phyloP scores from a whole-genome alignment of 1,140 invertebrate species.

The Cherax quadricarinatus region DNA sequence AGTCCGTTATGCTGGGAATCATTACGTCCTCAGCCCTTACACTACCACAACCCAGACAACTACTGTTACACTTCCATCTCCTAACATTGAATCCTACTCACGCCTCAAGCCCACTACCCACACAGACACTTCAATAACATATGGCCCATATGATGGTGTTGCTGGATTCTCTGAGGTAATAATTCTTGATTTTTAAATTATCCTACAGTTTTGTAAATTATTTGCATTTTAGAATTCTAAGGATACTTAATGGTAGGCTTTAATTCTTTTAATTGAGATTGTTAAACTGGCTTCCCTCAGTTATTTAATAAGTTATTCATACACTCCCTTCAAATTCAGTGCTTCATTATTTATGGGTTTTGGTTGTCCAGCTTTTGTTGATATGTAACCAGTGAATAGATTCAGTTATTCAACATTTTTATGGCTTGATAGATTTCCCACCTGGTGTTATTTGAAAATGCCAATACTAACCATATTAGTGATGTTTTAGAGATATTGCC shows the following conservation, averaged over 20 bases:
- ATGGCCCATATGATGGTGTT: slow-evolving; percentile 91
- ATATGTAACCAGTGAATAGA: too few species aligned
- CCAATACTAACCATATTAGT: too few species aligned
- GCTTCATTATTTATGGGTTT: too few species aligned
- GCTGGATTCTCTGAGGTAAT: slow-evolving; percentile 79
- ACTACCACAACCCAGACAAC: slow-evolving; percentile 87
- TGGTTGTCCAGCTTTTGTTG: too few species aligned
- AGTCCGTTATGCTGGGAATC: slow-evolving; percentile 89
- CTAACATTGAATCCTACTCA: slow-evolving; percentile 88
- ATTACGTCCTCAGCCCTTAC: slow-evolving; percentile 92
- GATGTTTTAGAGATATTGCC: too few species aligned
- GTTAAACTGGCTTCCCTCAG: not conserved
- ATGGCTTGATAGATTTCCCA: too few species aligned
- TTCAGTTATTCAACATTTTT: too few species aligned
- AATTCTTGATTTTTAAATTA: not conserved
- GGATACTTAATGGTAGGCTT: not conserved
- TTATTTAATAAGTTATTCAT: too few species aligned
- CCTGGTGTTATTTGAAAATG: too few species aligned
- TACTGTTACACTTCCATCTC: slow-evolving; percentile 85
- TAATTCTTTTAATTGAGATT: not conserved
- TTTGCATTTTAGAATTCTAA: too few species aligned
- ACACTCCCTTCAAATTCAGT: too few species aligned
- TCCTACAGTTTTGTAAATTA: not conserved
- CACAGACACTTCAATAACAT: slow-evolving; percentile 87
- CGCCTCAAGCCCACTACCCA: slow-evolving; percentile 90